Evolutionary conservation across 2,888 invertebrate genomes (phyloP).

Genomic region (Gisinianus flammeolus): DNA sequence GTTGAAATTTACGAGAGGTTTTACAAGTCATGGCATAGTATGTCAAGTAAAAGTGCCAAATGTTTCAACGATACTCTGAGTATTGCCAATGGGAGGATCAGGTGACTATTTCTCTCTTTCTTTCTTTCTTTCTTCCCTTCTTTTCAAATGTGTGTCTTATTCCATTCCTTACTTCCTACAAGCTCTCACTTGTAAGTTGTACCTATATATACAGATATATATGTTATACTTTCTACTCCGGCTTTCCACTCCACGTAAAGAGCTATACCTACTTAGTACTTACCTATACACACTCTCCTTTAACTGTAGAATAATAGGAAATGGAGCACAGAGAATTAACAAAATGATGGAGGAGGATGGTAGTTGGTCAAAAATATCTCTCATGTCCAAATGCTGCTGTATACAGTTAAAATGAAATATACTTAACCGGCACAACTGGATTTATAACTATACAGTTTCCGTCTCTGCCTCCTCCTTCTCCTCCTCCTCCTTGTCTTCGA

Average conservation of each 20-base stretch:
- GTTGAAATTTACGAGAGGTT: background rate
- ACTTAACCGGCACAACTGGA: background rate
- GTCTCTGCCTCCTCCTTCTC: too few species aligned
- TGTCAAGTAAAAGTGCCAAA: constrained; percentile 38
- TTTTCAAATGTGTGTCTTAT: too few species aligned
- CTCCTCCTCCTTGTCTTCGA: too few species aligned
- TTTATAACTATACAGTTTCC: background rate
- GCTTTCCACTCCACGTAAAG: too few species aligned
- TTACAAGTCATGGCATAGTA: constrained; percentile 15
- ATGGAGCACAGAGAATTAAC: background rate
- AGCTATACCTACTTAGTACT: too few species aligned
- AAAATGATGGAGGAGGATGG: too few species aligned
- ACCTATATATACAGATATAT: too few species aligned
- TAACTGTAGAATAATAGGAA: too few species aligned
- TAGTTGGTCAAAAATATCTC: too few species aligned
- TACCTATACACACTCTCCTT: too few species aligned
- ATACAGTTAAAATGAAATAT: background rate
- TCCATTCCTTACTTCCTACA: background rate
- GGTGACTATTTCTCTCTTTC: background rate
- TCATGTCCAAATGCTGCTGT: too few species aligned
- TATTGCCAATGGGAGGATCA: constrained; percentile 25
- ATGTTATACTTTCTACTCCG: too few species aligned
- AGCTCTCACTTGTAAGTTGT: background rate
- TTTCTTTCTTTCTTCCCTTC: background rate
- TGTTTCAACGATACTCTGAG: constrained; percentile 18